Percentiles rank a stretch among this genome's conserved stretches.
These are phyloP conservation scores for Galaxias olidus DNA, from an alignment of 2,797 vertebrate genomes.

Conservation along the genomic window DNA sequence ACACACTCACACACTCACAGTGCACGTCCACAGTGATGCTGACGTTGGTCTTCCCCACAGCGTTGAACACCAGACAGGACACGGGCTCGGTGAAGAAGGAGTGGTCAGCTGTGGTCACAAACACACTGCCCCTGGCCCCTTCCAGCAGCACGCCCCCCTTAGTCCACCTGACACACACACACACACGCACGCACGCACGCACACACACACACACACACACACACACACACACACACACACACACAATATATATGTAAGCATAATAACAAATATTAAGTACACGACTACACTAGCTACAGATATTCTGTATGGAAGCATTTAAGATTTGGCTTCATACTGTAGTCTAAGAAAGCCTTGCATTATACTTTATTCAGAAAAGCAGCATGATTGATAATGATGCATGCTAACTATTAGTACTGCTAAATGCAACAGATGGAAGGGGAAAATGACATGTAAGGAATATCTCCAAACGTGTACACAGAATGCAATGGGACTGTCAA, in stretches of 20 bases:
- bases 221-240: not conserved
- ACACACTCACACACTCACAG: slow-evolving; percentile 76
- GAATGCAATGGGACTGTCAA: too few species aligned
- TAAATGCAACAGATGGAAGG: too few species aligned
- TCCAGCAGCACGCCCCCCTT: slow-evolving; percentile 91
- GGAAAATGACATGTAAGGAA: too few species aligned
- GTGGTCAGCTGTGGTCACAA: slow-evolving; percentile 89
- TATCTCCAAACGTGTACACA: too few species aligned
- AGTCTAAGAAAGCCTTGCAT: too few species aligned
- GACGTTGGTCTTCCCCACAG: slow-evolving; percentile 93
- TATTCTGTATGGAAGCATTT: too few species aligned
- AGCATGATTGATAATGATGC: too few species aligned
- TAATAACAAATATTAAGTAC: too few species aligned
- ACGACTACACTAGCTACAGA: too few species aligned
- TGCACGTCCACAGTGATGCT: slow-evolving; percentile 96
- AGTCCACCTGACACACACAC: slow-evolving; percentile 82
- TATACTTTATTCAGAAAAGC: too few species aligned
- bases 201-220: not conserved
- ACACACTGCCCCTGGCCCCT: slow-evolving; percentile 85
- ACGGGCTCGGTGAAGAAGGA: slow-evolving; percentile 97
- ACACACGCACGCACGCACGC: slow-evolving; percentile 1
- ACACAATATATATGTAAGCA: not conserved
- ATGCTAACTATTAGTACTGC: too few species aligned
- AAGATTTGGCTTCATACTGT: too few species aligned
- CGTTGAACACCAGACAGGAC: slow-evolving; percentile 93